Base-by-base conservation (phyloP, 2,888 invertebrate genomes). In the Mythimna loreyi region DNA sequence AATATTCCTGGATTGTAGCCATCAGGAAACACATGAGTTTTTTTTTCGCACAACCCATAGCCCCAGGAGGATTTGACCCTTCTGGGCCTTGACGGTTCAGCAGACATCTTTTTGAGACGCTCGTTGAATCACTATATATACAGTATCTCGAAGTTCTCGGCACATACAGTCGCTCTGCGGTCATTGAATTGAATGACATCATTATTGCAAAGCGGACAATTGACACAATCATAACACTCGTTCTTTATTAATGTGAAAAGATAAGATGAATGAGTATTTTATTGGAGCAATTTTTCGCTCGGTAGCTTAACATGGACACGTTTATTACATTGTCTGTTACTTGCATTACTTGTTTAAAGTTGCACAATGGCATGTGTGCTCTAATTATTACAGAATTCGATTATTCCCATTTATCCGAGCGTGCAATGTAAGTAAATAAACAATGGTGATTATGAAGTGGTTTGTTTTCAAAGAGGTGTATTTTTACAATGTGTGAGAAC, bases 201-300 rank as follows among this genome's bases (percentile, higher is more conserved):
- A 90, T 86, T 85, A 85, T 85, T 85, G 84, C 80, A 82, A 80
- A 71, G 73, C 81, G 82, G 84, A 87, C 89, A 87, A 90, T 90
- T 90, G 89, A 81, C 81, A 83, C 80, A 84, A 86, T 89, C 89
- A 89, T 86, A 89, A 88, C 87, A 86, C 78, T 66, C 75, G 77
- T 81, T 79, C 80, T 72, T 83, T 80, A 82, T 85, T 83, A 88
- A 72, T 80, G 67, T 67, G 80, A 66, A 77, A 61, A 82, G 82
- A 85, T 85, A 82, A 81, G 82, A 79, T 73, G 82, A 67, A 81
- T 79, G 70, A 67, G 77, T 72, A 65, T 80, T 74, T 72, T 53
- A 82, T 80, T 74, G 62, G 49, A 62, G 63, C 52, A 80, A 75
- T 78, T 58, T 82, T 76, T 84, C 73, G 78, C 78, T 80, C 64